Evolutionary conservation across 2,888 invertebrate genomes (phyloP).

Genomic region (Hirtodrosophila alboralis): DNA sequence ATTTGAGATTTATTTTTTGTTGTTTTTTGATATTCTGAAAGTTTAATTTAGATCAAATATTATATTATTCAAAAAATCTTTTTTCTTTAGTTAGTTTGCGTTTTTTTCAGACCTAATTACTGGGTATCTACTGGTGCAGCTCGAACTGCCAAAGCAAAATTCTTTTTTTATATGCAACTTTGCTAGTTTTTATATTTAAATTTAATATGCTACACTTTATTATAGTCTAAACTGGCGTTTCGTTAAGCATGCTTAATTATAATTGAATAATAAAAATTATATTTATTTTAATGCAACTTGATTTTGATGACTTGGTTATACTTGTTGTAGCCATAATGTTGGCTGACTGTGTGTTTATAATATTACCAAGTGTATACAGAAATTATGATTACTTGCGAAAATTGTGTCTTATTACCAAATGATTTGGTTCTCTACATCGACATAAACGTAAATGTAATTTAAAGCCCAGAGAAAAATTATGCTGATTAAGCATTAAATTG

Average conservation of each 20-base stretch:
- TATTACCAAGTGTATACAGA: conserved; percentile 26
- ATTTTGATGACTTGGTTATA: conserved; percentile 53
- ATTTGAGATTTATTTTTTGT: no score
- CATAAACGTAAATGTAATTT: conserved; percentile 44
- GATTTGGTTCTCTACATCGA: conserved; percentile 29
- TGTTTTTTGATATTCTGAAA: no score
- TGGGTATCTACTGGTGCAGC: conserved; percentile 7
- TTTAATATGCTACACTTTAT: conserved; percentile 5
- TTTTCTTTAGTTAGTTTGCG: no score
- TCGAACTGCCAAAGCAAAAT: no score
- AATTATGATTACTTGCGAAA: conserved; percentile 57
- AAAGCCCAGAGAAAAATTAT: conserved; percentile 50
- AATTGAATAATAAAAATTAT: no score
- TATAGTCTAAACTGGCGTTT: conserved; percentile 22
- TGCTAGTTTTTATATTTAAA: conserved; percentile 11
- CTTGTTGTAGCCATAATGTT: conserved; percentile 29
- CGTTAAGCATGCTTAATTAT: conserved; percentile 45
- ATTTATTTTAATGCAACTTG: conserved; percentile 37
- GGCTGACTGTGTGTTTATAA: conserved; percentile 12
- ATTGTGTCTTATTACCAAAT: conserved; percentile 28
- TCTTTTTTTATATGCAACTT: conserved; percentile 11
- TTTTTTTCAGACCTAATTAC: not conserved
- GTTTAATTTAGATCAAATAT: no score
- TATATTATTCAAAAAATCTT: no score
- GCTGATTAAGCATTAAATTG: conserved; percentile 72